Evolutionary conservation across 2,797 vertebrate species (phyloP).

Genomic region (Triplophysa yarkandensis): DNA sequence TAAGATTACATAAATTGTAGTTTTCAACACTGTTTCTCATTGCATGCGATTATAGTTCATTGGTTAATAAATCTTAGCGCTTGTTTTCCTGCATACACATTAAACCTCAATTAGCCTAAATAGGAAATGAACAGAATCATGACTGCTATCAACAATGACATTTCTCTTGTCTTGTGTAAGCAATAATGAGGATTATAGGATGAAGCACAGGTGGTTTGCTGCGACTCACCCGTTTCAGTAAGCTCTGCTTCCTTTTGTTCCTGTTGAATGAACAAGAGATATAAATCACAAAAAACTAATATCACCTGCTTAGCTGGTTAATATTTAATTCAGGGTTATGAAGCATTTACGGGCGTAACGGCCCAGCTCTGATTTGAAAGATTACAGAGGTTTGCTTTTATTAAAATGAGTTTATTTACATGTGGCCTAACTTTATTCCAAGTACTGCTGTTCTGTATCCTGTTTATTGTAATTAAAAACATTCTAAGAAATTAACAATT

Average conservation of each 20-base stretch:
- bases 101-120: background rate
- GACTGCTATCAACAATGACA: background rate
- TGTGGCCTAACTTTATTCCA: background rate
- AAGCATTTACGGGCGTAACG: slow-evolving; percentile 22
- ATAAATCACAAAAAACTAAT: too few species aligned
- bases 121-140: background rate
- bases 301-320: slow-evolving; percentile 8
- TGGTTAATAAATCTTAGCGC: background rate
- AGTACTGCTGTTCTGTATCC: slow-evolving; percentile 8
- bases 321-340: slow-evolving; percentile 28
- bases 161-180: background rate
- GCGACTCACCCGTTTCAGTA: slow-evolving; percentile 34
- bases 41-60: background rate
- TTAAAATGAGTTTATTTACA: slow-evolving; percentile 2
- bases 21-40: too few species aligned
- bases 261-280: slow-evolving; percentile 18
- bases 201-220: slow-evolving; percentile 14
- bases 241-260: background rate
- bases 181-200: too few species aligned
- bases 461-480: background rate
- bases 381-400: slow-evolving; percentile 14
- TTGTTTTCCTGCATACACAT: background rate
- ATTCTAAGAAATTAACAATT: background rate
- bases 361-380: background rate
- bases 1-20: too few species aligned